phyloP scores from a whole-genome alignment of 1,140 invertebrate genomes.

The Cyphomyrmex costatus region DNA sequence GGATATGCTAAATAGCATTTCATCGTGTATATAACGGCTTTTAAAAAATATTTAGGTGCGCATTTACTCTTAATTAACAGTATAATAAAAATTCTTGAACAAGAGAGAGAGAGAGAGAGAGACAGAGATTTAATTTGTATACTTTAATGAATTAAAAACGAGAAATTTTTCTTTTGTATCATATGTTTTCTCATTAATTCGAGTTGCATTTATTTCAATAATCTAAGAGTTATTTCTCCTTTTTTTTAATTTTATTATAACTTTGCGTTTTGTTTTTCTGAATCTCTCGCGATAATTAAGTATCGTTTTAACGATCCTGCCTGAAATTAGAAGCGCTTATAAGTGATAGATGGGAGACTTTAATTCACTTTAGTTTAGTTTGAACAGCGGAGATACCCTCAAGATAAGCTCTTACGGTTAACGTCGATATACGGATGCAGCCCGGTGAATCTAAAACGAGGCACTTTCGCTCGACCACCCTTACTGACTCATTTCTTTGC shows the following conservation, averaged over 20 bases:
- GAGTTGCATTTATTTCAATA: neutral
- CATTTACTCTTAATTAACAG: neutral
- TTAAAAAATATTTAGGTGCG: neutral
- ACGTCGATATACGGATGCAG: conserved; percentile 65
- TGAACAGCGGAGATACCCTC: conserved; percentile 49
- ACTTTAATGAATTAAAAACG: neutral
- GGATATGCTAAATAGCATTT: neutral
- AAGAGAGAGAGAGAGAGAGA: neutral
- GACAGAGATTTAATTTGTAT: neutral
- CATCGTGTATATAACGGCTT: neutral
- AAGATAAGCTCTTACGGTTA: conserved; percentile 71
- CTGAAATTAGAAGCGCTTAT: conserved; percentile 67
- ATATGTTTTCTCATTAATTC: neutral
- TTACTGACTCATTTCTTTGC: neutral
- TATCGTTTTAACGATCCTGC: neutral
- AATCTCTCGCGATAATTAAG: conserved; percentile 25
- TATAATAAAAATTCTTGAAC: neutral
- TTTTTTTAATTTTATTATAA: neutral
- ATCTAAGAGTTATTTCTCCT: neutral
- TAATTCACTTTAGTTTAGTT: conserved; percentile 78
- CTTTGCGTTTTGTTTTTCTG: neutral
- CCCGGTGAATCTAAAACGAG: conserved; percentile 74
- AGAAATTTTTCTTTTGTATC: neutral
- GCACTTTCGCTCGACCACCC: conserved; percentile 67
- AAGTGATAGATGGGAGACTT: conserved; percentile 77